A percentile compares a stretch with the other conserved stretches of the same genome.
Conservation (phyloP, 2,797 vertebrate genomes). For the Monodelphis domestica region DNA sequence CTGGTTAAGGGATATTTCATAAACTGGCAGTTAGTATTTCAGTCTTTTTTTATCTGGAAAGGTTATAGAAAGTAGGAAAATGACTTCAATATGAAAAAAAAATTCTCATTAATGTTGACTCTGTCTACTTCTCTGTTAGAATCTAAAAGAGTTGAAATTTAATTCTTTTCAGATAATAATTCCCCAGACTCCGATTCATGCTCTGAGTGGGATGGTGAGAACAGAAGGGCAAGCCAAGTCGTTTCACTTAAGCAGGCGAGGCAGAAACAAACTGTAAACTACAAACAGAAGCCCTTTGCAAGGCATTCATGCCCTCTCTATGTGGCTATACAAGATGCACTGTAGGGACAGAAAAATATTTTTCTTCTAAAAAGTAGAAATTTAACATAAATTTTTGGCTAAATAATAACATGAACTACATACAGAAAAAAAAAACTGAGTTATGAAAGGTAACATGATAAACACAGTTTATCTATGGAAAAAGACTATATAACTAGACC, state of each 20-base stretch:
- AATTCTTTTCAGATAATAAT: not conserved
- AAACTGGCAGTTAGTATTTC: not conserved
- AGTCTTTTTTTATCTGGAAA: not conserved
- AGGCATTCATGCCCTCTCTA: not conserved
- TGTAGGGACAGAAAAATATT: not conserved
- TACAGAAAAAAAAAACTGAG: not conserved
- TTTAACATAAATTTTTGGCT: constrained; percentile 13
- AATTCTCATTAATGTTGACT: not conserved
- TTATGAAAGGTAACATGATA: constrained; percentile 10
- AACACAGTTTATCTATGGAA: not conserved
- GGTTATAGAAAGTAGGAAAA: not conserved
- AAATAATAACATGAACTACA: constrained; percentile 36
- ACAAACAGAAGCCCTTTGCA: not conserved
- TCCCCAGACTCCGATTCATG: not conserved
- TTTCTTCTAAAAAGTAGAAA: not conserved
- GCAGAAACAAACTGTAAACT: not conserved
- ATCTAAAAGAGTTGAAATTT: not conserved
- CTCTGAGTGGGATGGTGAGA: not conserved
- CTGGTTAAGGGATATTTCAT: not conserved
- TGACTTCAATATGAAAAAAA: not conserved
- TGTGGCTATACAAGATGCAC: not conserved
- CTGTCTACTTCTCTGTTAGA: not conserved
- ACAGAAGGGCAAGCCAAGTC: not conserved
- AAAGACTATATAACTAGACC: not conserved
- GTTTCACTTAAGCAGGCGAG: not conserved